Percentiles rank a stretch among this genome's conserved stretches.
These are phyloP conservation scores for Natator depressus DNA, from an alignment of 2,113 vertebrate species.

Conservation along the genomic window DNA sequence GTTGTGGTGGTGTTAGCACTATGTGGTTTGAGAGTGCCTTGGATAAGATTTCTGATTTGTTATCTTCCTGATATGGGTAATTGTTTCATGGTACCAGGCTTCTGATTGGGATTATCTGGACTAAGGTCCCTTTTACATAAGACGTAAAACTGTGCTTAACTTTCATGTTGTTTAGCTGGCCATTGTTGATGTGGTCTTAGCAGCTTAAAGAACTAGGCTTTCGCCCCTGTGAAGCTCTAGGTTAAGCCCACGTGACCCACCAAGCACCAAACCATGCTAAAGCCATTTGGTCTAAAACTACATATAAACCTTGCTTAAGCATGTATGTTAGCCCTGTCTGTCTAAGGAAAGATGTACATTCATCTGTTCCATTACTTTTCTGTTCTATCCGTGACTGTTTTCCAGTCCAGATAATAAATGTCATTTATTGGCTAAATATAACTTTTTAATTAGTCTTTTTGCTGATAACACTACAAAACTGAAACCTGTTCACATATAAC, in stretches of 20 bases:
- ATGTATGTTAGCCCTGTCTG: background rate
- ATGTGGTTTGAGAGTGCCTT: background rate
- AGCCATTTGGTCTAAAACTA: background rate
- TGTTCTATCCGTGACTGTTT: background rate
- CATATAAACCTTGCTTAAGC: background rate
- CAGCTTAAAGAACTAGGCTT: background rate
- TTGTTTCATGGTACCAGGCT: background rate
- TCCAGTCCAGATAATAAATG: background rate
- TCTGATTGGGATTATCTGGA: background rate
- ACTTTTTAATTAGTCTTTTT: background rate
- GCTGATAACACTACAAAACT: background rate
- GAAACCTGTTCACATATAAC: background rate
- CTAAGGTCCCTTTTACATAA: background rate
- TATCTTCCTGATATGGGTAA: background rate
- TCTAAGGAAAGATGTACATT: background rate
- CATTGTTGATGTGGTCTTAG: background rate
- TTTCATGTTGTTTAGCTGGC: background rate
- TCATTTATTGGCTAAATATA: background rate
- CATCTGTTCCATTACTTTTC: background rate
- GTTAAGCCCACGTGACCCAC: background rate
- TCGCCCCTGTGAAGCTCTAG: background rate
- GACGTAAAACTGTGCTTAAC: background rate
- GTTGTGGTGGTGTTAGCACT: too few relatives aligned
- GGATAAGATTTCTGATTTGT: background rate
- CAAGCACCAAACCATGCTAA: background rate